These are phyloP conservation scores for Morpho achilles DNA, from an alignment of 2,888 invertebrate species.

Conservation along the genomic window DNA sequence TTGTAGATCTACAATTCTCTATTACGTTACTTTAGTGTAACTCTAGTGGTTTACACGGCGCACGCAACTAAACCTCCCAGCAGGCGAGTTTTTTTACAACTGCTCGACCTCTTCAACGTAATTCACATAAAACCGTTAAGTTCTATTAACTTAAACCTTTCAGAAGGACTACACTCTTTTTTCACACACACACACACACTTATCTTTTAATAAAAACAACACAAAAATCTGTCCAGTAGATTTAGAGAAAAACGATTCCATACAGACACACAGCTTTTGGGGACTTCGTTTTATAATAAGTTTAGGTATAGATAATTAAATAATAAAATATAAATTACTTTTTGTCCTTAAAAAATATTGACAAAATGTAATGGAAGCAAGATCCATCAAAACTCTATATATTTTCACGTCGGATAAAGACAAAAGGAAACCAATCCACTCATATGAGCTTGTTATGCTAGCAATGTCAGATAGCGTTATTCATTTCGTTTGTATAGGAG, in stretches of 20 bases:
- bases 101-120: no score
- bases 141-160: background rate
- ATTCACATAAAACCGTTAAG: background rate
- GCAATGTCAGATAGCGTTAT: conserved; percentile 23
- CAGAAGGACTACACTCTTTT: background rate
- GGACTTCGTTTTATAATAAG: no score
- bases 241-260: no score
- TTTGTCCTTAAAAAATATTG: background rate
- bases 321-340: background rate
- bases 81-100: no score
- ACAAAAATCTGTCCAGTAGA: no score
- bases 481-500: conserved; percentile 16
- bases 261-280: no score
- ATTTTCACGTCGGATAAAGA: conserved; percentile 19
- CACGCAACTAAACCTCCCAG: no score
- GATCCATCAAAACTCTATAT: background rate
- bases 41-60: no score
- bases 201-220: no score
- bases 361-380: background rate
- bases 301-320: background rate
- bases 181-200: background rate
- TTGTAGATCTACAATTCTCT: no score
- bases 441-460: conserved; percentile 21
- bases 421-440: conserved; percentile 29
- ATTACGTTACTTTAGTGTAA: no score